phyloP scores from a whole-genome alignment of 2,113 vertebrate genomes.

The Siniperca knerii region DNA sequence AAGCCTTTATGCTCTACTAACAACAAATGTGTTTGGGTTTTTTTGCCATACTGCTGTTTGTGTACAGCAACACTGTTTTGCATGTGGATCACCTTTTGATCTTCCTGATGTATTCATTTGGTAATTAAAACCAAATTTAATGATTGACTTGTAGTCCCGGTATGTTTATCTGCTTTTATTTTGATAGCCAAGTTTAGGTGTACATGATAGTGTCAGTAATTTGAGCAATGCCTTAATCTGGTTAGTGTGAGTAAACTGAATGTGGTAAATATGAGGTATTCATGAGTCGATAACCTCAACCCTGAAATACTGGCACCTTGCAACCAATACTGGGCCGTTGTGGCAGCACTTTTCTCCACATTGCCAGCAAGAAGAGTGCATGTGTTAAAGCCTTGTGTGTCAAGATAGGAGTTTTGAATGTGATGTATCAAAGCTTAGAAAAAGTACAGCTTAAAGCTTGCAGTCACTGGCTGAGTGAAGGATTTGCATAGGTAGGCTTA shows the following conservation, averaged over 20 bases:
- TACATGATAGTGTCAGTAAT: neutral
- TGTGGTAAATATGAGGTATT: conserved; percentile 25
- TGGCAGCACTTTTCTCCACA: conserved; percentile 14
- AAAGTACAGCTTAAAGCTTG: conserved; percentile 57
- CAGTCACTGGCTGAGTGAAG: conserved; percentile 59
- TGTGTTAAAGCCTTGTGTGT: conserved; percentile 43
- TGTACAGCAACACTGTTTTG: conserved; percentile 31
- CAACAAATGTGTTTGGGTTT: conserved; percentile 12
- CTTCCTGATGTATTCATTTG: conserved; percentile 14
- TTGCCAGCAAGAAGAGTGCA: conserved; percentile 33
- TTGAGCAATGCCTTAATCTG: neutral
- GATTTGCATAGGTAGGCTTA: conserved; percentile 78
- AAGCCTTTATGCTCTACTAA: conserved; percentile 51
- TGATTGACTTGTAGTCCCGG: neutral
- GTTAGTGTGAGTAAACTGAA: conserved; percentile 13
- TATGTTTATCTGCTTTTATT: conserved; percentile 15
- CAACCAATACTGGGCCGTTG: conserved; percentile 8
- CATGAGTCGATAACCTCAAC: conserved; percentile 15
- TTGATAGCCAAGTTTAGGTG: conserved; percentile 10
- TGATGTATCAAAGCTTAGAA: conserved; percentile 60
- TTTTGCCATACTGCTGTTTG: conserved; percentile 16
- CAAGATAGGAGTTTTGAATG: conserved; percentile 59
- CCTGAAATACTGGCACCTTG: neutral
- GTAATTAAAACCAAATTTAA: conserved; percentile 23
- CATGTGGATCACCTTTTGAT: conserved; percentile 21